Conservation (phyloP, 1,140 invertebrate species). For the Adoxophyes honmai region DNA sequence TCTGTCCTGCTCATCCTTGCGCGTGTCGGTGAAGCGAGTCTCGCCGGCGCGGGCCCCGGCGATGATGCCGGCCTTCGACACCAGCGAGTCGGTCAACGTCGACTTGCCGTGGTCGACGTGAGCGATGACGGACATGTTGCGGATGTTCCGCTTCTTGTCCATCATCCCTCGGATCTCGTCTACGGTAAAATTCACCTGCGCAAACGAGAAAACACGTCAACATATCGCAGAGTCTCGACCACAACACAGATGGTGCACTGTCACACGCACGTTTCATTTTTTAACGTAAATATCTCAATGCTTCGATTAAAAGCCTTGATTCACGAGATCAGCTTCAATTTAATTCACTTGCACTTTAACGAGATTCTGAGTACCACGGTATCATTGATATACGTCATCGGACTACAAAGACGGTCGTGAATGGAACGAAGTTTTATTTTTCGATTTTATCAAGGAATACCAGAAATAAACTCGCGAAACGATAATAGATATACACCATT, state of each 20-base stretch:
- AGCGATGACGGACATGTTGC: slow-evolving; percentile 99
- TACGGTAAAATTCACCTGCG: slow-evolving; percentile 99
- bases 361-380: slow-evolving; percentile 38
- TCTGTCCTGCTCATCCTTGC: slow-evolving; percentile 99
- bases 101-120: slow-evolving; percentile 99
- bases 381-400: slow-evolving; percentile 62
- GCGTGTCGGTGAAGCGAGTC: slow-evolving; percentile 98
- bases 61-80: slow-evolving; percentile 99
- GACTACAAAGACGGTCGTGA: slow-evolving; percentile 55
- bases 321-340: background rate
- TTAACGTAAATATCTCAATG: background rate
- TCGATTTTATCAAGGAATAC: slow-evolving; percentile 33
- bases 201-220: slow-evolving; percentile 56
- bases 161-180: slow-evolving; percentile 99
- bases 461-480: slow-evolving; percentile 55
- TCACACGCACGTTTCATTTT: slow-evolving; percentile 43
- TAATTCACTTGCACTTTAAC: slow-evolving; percentile 36
- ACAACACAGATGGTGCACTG: slow-evolving; percentile 49
- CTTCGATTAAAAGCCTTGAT: background rate
- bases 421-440: slow-evolving; percentile 35
- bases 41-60: slow-evolving; percentile 98
- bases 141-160: slow-evolving; percentile 99
- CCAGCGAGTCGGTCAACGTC: slow-evolving; percentile 98
- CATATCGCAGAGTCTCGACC: slow-evolving; percentile 27
- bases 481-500: slow-evolving; percentile 32